Evolutionary conservation across 37 sponge, comb jelly and placozoan genomes (phyloP), one percentile per base, ranked within the genome.

Genomic region (Mnemiopsis leidyi): DNA sequence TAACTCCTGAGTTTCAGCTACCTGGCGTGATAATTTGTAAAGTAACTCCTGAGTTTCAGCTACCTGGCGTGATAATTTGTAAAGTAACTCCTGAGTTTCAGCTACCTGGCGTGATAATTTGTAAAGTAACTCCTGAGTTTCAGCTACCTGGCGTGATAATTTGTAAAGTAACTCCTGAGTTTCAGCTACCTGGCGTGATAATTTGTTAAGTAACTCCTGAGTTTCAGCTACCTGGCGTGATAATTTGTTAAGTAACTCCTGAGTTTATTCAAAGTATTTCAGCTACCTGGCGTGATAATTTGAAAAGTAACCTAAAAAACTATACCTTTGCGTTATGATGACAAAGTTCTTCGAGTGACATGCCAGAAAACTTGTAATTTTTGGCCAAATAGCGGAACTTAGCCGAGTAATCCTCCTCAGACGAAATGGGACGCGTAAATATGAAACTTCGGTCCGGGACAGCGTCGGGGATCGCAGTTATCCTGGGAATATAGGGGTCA

Each of bases 241-340:
- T 48, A 48, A 13, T 48, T 5, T 48, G 61, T 85, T 16, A 7
- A 85, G 90, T 18, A 85, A 61, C 61, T 29, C 90, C 35, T 32
- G 32, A 40, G 3, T n/a, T n/a, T n/a, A n/a, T n/a, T n/a, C n/a
- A n/a, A n/a, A n/a, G n/a, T n/a, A n/a, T n/a, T 21, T 85, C 90
- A 1, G 90, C 90, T n/a, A 85, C 25, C 90, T 85, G 29, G 48
- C 61, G 13, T 13, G 13, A 48, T 48, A 48, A 48, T 5, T 48
- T 5, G 13, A 18, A 13, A 48, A 48, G 13, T 48, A 48, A 48
- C 5, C 5, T 18, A 28, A 71, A 23, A 71, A 7, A 71, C 73
- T 32, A 2, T 77, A 77, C 79, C 79, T 77, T 77, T 32, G 79
- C 79, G 35, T 77, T 77, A 34, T 77, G 34, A 36, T 31, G 79